These are phyloP conservation scores for Lepidothrix coronata DNA, from an alignment of 2,113 vertebrate species.

Conservation along the genomic window DNA sequence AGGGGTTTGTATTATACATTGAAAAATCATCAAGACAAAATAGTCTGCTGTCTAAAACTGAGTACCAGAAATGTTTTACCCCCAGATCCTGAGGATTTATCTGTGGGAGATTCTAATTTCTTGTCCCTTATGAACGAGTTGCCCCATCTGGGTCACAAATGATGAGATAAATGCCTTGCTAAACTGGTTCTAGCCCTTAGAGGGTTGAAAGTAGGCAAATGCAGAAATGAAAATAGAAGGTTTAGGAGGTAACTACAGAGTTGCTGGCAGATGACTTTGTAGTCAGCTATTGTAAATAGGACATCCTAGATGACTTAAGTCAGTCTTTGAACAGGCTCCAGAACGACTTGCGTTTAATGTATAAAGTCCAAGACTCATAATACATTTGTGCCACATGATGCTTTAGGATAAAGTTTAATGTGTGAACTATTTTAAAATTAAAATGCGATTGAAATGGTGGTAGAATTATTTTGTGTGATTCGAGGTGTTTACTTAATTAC, in stretches of 20 bases:
- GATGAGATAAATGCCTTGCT: conserved; percentile 44
- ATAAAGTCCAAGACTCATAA: conserved; percentile 21
- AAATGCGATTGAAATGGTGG: conserved; percentile 46
- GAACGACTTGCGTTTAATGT: neutral
- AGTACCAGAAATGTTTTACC: neutral
- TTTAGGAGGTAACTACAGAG: conserved; percentile 61
- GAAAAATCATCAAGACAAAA: neutral
- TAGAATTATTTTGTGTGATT: conserved; percentile 29
- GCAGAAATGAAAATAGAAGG: conserved; percentile 56
- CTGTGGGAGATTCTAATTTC: conserved; percentile 11
- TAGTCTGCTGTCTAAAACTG: neutral
- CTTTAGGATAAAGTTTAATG: conserved; percentile 59
- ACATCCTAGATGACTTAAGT: conserved; percentile 38
- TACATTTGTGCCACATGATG: conserved; percentile 3
- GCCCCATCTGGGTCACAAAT: conserved; percentile 40
- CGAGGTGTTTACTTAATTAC: conserved; percentile 26
- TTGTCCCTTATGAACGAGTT: conserved; percentile 2
- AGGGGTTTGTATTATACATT: neutral
- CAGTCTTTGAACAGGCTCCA: conserved; percentile 56
- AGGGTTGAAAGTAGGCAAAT: conserved; percentile 66
- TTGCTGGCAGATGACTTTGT: conserved; percentile 41
- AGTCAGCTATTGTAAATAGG: conserved; percentile 50
- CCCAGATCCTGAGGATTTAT: neutral
- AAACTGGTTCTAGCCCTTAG: conserved; percentile 51
- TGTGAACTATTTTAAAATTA: conserved; percentile 52